Evolutionary conservation across 1,140 invertebrate genomes (phyloP).

Genomic region (Drosophila murphyi): DNA sequence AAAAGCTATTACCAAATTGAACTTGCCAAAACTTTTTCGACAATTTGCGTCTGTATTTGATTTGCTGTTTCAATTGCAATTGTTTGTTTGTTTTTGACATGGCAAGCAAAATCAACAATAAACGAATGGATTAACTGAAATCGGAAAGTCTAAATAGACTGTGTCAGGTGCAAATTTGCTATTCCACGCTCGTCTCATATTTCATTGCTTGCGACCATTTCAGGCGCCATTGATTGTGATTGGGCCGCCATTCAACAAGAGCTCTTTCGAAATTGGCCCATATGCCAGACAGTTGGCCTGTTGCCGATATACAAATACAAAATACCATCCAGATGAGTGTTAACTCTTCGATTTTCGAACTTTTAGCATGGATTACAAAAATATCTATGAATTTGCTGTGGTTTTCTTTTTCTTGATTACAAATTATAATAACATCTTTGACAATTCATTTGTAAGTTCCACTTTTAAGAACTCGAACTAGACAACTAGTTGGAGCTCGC

Average conservation of each 20-base stretch:
- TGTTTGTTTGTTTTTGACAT: background rate
- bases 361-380: no score
- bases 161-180: slow-evolving; percentile 3
- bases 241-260: background rate
- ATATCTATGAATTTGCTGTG: no score
- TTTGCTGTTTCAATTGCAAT: slow-evolving; percentile 18
- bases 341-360: no score
- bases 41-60: slow-evolving; percentile 10
- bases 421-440: background rate
- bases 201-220: background rate
- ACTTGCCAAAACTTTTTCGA: slow-evolving; percentile 15
- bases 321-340: background rate
- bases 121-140: slow-evolving; percentile 1
- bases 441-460: no score
- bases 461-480: no score
- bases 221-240: background rate
- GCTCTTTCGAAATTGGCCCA: no score
- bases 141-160: background rate
- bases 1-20: slow-evolving; percentile 29
- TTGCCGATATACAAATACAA: background rate
- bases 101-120: background rate
- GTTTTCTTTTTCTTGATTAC: background rate
- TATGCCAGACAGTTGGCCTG: background rate
- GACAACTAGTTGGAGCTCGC: background rate
- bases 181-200: background rate